phyloP scores from a whole-genome alignment of 2,888 invertebrate species.

The Poecilobothrus nobilitatus region DNA sequence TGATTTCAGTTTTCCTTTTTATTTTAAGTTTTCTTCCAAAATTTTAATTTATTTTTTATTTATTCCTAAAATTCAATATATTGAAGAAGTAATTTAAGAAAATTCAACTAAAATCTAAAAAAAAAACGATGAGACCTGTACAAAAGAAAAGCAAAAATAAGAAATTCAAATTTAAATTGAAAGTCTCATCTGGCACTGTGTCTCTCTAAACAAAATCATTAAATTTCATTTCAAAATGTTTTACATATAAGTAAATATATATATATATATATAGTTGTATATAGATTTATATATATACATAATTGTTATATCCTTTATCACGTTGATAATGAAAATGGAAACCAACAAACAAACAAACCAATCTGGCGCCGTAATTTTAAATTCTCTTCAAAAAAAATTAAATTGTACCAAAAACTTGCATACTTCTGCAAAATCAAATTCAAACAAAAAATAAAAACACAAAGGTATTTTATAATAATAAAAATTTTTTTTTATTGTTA shows the following conservation, averaged over 20 bases:
- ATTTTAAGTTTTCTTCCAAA: too few species aligned
- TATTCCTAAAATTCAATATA: too few species aligned
- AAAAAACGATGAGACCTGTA: neutral
- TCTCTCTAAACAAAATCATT: neutral
- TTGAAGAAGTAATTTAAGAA: too few species aligned
- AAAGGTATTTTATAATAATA: neutral
- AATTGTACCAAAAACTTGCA: neutral
- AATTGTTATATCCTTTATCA: too few species aligned
- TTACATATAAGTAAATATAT: neutral
- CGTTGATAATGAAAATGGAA: neutral
- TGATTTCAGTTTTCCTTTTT: too few species aligned
- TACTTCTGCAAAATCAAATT: neutral
- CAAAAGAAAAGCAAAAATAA: neutral
- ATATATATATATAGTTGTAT: neutral
- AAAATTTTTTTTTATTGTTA: neutral
- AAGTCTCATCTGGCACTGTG: neutral
- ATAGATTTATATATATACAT: neutral
- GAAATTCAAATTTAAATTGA: neutral
- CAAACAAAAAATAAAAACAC: neutral
- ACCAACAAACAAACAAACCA: neutral
- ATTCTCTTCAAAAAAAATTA: neutral
- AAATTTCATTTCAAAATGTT: neutral
- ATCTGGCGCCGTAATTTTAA: neutral
- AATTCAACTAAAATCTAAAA: too few species aligned
- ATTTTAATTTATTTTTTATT: too few species aligned